phyloP scores from a whole-genome alignment of 2,797 vertebrate genomes.

The Oreochromis mossambicus region DNA sequence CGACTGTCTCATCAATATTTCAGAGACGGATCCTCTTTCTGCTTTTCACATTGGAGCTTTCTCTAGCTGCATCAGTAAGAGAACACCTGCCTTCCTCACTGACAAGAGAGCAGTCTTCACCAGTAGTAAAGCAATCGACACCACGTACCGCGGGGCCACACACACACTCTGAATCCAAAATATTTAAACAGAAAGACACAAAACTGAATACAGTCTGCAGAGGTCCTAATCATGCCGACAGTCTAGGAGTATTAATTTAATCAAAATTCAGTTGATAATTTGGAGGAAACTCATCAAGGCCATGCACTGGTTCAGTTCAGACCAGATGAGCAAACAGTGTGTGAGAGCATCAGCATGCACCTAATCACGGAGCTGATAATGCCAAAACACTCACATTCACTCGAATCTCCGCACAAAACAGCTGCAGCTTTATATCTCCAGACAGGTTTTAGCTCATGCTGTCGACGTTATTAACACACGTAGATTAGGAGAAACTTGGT shows the following conservation, averaged over 20 bases:
- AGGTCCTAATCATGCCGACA: background rate
- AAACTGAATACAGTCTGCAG: background rate
- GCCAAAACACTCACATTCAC: constrained; percentile 15
- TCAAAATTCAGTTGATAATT: constrained; percentile 15
- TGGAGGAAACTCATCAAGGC: constrained; percentile 32
- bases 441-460: constrained; percentile 4
- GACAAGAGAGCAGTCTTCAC: constrained; percentile 33
- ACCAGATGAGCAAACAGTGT: constrained; percentile 12
- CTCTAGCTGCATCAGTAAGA: constrained; percentile 42
- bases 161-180: background rate
- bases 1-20: constrained; percentile 69
- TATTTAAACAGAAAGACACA: background rate
- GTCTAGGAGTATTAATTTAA: background rate
- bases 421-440: background rate
- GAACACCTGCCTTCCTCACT: constrained; percentile 23
- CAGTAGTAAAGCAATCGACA: constrained; percentile 21
- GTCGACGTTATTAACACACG: background rate
- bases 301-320: constrained; percentile 36
- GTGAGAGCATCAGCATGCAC: constrained; percentile 47
- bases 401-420: constrained; percentile 15
- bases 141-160: background rate
- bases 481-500: background rate
- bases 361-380: constrained; percentile 34
- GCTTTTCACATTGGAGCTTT: constrained; percentile 37
- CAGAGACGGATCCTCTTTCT: constrained; percentile 59